phyloP scores from a whole-genome alignment of 2,888 invertebrate species.

The Drosophila nr. perissopoda region DNA sequence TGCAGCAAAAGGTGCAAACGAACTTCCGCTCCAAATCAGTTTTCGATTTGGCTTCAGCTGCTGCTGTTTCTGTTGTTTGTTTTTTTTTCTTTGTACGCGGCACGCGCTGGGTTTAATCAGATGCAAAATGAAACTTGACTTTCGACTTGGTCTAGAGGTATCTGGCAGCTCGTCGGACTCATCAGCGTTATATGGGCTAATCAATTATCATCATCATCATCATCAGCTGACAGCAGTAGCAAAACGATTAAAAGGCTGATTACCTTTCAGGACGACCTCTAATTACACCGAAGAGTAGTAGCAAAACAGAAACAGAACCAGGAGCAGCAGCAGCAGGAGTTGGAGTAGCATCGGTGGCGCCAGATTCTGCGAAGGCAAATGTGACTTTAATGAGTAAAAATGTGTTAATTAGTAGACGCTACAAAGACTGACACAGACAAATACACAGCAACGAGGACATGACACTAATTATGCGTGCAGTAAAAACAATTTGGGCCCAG shows the following conservation, averaged over 20 bases:
- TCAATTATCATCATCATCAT: constrained; percentile 73
- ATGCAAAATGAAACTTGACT: constrained; percentile 25
- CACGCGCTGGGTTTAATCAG: constrained; percentile 64
- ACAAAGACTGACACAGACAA: constrained; percentile 70
- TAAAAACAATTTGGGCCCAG: constrained; percentile 52
- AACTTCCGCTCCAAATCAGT: constrained; percentile 83
- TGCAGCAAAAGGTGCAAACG: constrained; percentile 81
- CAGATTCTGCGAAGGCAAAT: constrained; percentile 54
- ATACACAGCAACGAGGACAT: constrained; percentile 32
- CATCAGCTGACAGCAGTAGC: constrained; percentile 50
- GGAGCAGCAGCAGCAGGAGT: constrained; percentile 12
- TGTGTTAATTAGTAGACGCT: constrained; percentile 76
- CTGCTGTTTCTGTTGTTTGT: constrained; percentile 14
- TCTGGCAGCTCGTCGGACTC: constrained; percentile 6
- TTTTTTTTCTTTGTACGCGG: constrained; percentile 30
- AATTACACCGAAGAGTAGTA: constrained; percentile 44
- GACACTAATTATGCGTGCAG: constrained; percentile 31
- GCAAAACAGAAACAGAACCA: constrained; percentile 11
- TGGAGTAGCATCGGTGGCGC: constrained; percentile 2
- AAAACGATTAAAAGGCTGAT: constrained; percentile 71
- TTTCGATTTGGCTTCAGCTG: constrained; percentile 70
- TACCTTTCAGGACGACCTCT: constrained; percentile 57
- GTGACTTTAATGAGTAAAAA: constrained; percentile 81
- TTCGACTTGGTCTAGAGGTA: constrained; percentile 11
- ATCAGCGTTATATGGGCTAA: constrained; percentile 36